A percentile compares a stretch with the other conserved stretches of the same genome.
These are phyloP conservation scores for Acinonyx jubatus DNA, from an alignment of 2,113 vertebrate species.

Conservation along the genomic window DNA sequence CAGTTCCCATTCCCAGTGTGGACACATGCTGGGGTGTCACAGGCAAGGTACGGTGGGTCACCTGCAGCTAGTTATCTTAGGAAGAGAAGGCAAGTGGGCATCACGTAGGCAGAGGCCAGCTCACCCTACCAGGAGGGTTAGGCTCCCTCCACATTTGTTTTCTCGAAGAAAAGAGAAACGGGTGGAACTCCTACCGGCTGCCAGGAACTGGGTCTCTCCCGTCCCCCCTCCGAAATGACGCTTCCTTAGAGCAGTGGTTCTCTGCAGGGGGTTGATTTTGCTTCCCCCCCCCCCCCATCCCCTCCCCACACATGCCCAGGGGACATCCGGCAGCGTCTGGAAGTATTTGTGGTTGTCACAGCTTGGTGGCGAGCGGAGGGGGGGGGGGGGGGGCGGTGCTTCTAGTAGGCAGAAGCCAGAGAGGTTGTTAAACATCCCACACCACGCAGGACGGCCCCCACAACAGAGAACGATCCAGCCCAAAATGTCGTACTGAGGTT, in stretches of 20 bases:
- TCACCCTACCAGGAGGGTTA: neutral
- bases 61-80: neutral
- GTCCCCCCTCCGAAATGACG: too few species aligned
- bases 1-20: neutral
- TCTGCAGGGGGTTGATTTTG: neutral
- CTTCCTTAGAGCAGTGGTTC: neutral
- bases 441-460: neutral
- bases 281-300: neutral
- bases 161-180: neutral
- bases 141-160: neutral
- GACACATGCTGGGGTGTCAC: neutral
- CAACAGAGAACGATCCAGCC: accelerated
- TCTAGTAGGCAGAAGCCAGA: neutral
- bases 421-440: too few species aligned
- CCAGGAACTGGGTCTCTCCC: neutral
- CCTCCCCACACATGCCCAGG: neutral
- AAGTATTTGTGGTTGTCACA: neutral
- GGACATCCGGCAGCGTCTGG: neutral
- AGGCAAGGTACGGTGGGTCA: neutral
- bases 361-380: neutral
- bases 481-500: accelerated
- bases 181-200: neutral
- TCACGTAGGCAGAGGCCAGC: neutral
- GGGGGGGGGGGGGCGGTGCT: neutral
- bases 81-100: neutral